Percentiles rank a stretch among this genome's conserved stretches.
phyloP scores from a whole-genome alignment of 2,113 vertebrate genomes.

The Hyperoodon ampullatus region DNA sequence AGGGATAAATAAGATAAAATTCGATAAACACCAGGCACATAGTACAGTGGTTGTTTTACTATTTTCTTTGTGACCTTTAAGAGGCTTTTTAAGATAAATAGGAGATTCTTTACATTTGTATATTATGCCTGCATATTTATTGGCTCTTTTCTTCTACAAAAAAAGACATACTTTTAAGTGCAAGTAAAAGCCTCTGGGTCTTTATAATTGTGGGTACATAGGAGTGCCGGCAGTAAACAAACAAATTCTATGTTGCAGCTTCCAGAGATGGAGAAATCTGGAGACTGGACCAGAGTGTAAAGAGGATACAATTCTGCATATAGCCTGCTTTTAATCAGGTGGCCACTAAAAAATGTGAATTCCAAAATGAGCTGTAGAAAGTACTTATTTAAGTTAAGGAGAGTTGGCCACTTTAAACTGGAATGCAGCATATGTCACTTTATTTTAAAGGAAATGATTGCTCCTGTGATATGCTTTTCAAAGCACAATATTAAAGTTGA shows the following conservation, averaged over 20 bases:
- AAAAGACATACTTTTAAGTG: not conserved
- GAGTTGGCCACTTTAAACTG: not conserved
- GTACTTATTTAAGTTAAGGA: not conserved
- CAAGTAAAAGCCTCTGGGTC: not conserved
- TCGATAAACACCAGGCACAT: not conserved
- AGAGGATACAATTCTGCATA: not conserved
- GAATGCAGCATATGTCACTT: not conserved
- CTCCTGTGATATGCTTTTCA: not conserved
- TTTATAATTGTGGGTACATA: not conserved
- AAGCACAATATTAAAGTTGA: not conserved
- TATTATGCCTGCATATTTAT: not conserved
- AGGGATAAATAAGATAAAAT: not conserved
- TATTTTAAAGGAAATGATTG: not conserved
- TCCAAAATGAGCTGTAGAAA: not conserved
- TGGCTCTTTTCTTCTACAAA: not conserved
- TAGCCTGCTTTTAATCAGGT: not conserved
- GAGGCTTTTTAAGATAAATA: constrained; percentile 5
- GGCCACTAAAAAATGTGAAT: not conserved
- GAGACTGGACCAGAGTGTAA: not conserved
- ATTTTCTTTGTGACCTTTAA: constrained; percentile 22
- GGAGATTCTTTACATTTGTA: not conserved
- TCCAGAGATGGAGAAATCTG: not conserved
- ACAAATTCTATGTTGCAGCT: not conserved
- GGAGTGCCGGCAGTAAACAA: not conserved
- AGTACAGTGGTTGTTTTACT: not conserved